Evolutionary conservation across 2,888 invertebrate genomes (phyloP), one percentile per base, ranked within the genome.

Genomic region (Oasisia sp.): DNA sequence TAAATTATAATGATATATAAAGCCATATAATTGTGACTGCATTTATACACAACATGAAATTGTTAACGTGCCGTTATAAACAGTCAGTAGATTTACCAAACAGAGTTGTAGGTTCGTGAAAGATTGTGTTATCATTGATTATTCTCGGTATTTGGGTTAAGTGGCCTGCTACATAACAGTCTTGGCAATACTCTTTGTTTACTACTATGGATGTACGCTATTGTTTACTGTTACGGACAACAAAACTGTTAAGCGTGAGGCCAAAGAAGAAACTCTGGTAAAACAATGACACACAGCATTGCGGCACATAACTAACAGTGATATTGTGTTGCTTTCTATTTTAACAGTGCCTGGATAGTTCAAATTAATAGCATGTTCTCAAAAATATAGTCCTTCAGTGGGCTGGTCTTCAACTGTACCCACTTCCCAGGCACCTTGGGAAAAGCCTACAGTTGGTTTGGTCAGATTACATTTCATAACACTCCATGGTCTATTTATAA

Each of bases 391-490:
- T 74, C 74, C 27, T 74, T n/a, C 3, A 74, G n/a, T 74, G 27
- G 14, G 74, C 3, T 74, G 19, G 27, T 74, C 74, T 74, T 19
- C 74, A 74, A 74, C n/a, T 74, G 74, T 74, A 27, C 74, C 14
- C 2, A n/a, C n/a, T 74, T 74, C 74, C 74, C 74, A 74, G 74
- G 74, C 74, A 74, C 74, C 1, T 50, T 14, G 9, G 50, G 74
- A 74, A 74, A 74, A 8, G 74, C 74, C 74, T 74, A 27, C 38
- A 38, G 38, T 38, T 74, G n/a, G 27, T 74, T 74, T 74, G 74
- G 74, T 74, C 74, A 74, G 74, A 74, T 74, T 74, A 74, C 74
- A 74, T 74, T 74, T 74, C 74, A 74, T 74, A 74, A 74, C 74
- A 74, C 74, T 27, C 74, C 74, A 74, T 74, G 27, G 74, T 74